Evolutionary conservation across 2,888 invertebrate species (phyloP), one percentile per base, ranked within the genome.

Genomic region (Conus canariensis): DNA sequence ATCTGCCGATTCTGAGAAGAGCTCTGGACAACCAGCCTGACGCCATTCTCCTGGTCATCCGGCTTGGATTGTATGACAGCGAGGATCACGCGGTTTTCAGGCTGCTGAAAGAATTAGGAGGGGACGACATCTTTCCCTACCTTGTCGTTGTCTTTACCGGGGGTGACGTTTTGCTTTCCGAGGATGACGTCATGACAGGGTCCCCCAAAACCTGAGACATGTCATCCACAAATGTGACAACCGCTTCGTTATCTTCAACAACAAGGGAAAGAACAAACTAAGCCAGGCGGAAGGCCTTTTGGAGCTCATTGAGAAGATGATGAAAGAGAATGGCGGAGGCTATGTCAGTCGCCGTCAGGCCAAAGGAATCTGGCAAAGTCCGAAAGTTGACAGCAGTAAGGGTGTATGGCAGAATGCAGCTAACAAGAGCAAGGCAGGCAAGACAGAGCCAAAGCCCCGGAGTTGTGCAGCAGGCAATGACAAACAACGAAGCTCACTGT

Each of bases 91-190:
- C 14, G 30, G 58, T n/a, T 58, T 86, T 64, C 67, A 30, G 64
- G 19, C 74, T 89, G 60, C 88, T 91, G 22, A 67, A 86, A 30
- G 74, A 88, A 9, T 80, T 87, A 7, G 90, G 90, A 67, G 91
- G 88, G 7, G 83, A 85, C 30, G 88, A 90, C 67, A 90, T 91
- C 88, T 85, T 59, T 45, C 88, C 85, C 30, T 90, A 90, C 59
- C 30, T 91, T 14, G 89, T 91, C 67, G 83, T 91, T 5, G 70
- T 91, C 59, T 90, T 91, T 56, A 91, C 91, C 3, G 83, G 91
- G 45, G 89, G 91, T 56, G 92, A 91, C 67, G 88, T 88, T 56
- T 83, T 91, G 25, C 88, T 89, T 16, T 6, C n/a, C 6, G 64
- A 14, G 5, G 74, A 90, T 58, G 87, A 91, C n/a, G 67, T 90